These are phyloP conservation scores for Ecliptopera silaceata DNA, from an alignment of 2,888 invertebrate genomes.

Conservation along the genomic window DNA sequence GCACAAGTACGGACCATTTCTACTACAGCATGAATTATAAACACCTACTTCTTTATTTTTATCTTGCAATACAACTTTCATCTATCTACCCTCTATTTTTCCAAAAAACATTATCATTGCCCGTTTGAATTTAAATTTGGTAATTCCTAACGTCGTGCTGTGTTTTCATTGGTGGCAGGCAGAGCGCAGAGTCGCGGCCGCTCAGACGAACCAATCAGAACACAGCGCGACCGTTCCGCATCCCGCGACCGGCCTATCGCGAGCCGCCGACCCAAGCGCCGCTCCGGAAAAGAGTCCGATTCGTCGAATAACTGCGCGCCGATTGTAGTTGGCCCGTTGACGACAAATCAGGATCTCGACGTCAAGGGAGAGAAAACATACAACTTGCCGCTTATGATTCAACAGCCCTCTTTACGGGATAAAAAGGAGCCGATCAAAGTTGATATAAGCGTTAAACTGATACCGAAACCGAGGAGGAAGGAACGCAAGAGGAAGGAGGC, in stretches of 20 bases:
- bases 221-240: constrained; percentile 79
- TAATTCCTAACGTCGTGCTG: constrained; percentile 79
- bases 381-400: constrained; percentile 79
- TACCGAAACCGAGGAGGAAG: constrained; percentile 83
- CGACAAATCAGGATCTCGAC: constrained; percentile 80
- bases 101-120: constrained; percentile 65
- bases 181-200: constrained; percentile 81
- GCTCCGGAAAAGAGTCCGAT: constrained; percentile 82
- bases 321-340: constrained; percentile 74
- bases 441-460: constrained; percentile 89
- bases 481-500: constrained; percentile 67
- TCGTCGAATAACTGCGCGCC: constrained; percentile 80
- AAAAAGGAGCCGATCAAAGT: constrained; percentile 89
- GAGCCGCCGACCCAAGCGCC: constrained; percentile 73
- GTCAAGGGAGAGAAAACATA: constrained; percentile 71
- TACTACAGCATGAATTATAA: constrained; percentile 63
- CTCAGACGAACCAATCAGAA: constrained; percentile 82
- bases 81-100: constrained; percentile 21
- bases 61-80: constrained; percentile 38
- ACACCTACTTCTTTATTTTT: constrained; percentile 39
- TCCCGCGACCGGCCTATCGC: constrained; percentile 63
- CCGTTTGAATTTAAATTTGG: constrained; percentile 57
- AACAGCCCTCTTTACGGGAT: constrained; percentile 84
- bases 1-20: constrained; percentile 90
- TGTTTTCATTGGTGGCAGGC: constrained; percentile 84